These are phyloP conservation scores for Oreochromis grahami DNA, from an alignment of 2,797 vertebrate species.

Conservation along the genomic window DNA sequence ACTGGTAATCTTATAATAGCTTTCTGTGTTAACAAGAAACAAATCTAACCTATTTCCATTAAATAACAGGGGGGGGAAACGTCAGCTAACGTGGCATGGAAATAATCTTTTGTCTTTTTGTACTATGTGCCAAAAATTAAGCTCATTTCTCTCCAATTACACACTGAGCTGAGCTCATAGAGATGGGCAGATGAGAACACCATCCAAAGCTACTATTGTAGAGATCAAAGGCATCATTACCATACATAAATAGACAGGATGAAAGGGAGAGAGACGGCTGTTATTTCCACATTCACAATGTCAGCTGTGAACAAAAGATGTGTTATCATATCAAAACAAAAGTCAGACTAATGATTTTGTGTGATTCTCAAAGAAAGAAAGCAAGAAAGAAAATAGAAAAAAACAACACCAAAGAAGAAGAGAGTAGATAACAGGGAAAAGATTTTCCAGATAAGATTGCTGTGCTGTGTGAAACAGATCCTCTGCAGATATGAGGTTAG, in stretches of 20 bases:
- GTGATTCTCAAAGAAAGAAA: background rate
- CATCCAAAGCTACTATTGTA: constrained; percentile 7
- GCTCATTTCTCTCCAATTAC: background rate
- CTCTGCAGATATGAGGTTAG: constrained; percentile 23
- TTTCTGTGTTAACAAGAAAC: background rate
- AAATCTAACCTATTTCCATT: background rate
- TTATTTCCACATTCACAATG: constrained; percentile 36
- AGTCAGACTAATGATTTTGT: constrained; percentile 13
- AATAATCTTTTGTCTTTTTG: background rate
- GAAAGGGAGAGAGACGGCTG: constrained; percentile 24
- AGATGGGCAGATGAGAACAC: constrained; percentile 6
- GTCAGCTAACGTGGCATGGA: background rate
- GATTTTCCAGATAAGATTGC: constrained; percentile 18
- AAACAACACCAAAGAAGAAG: background rate
- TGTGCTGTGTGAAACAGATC: constrained; percentile 23
- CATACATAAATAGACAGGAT: constrained; percentile 35
- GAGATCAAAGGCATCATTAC: constrained; percentile 46
- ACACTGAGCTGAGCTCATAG: constrained; percentile 2
- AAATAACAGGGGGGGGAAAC: fast-evolving
- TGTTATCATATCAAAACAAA: constrained; percentile 30
- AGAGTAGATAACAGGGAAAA: background rate
- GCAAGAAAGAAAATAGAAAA: background rate
- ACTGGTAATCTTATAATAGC: background rate
- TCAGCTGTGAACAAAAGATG: constrained; percentile 4
- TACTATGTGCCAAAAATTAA: background rate